These are phyloP conservation scores for Dendrolimus punctatus DNA, from an alignment of 1,140 invertebrate genomes.

Conservation along the genomic window DNA sequence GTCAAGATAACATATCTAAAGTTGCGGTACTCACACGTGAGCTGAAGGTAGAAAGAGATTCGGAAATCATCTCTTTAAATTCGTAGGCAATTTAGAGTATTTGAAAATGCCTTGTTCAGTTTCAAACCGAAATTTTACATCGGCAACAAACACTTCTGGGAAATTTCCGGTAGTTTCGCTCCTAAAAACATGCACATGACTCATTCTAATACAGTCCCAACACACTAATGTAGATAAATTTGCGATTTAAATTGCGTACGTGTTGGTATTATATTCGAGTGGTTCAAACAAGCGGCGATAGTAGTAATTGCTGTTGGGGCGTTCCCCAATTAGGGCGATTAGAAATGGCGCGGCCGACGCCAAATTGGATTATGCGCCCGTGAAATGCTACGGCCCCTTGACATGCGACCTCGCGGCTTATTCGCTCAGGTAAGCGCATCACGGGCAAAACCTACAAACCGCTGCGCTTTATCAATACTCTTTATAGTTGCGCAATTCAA, in stretches of 20 bases:
- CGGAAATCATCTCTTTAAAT: too few species aligned
- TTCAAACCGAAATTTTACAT: slow-evolving; percentile 5
- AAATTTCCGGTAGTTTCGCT: slow-evolving; percentile 17
- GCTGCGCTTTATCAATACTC: slow-evolving; percentile 29
- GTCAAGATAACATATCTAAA: too few species aligned
- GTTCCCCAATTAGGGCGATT: slow-evolving; percentile 34
- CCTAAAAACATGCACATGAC: too few species aligned
- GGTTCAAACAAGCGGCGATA: slow-evolving; percentile 18
- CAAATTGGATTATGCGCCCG: slow-evolving; percentile 30
- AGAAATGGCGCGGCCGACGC: slow-evolving; percentile 20
- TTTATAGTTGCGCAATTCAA: slow-evolving; percentile 38
- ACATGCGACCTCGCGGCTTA: slow-evolving; percentile 26
- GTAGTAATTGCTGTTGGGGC: slow-evolving; percentile 24
- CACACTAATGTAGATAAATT: slow-evolving; percentile 5
- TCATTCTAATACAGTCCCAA: too few species aligned
- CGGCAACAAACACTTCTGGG: slow-evolving; percentile 14
- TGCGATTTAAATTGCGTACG: slow-evolving; percentile 16
- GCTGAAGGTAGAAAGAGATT: too few species aligned
- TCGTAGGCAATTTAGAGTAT: too few species aligned
- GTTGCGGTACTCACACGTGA: too few species aligned
- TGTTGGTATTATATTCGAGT: slow-evolving; percentile 9
- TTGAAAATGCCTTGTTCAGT: slow-evolving; percentile 8
- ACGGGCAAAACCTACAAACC: slow-evolving; percentile 9
- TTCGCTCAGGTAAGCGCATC: slow-evolving; percentile 18
- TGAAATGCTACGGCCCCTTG: slow-evolving; percentile 23